Percentiles rank a stretch among this genome's conserved stretches.
phyloP scores from a whole-genome alignment of 2,113 vertebrate genomes.

The Podilymbus podiceps region DNA sequence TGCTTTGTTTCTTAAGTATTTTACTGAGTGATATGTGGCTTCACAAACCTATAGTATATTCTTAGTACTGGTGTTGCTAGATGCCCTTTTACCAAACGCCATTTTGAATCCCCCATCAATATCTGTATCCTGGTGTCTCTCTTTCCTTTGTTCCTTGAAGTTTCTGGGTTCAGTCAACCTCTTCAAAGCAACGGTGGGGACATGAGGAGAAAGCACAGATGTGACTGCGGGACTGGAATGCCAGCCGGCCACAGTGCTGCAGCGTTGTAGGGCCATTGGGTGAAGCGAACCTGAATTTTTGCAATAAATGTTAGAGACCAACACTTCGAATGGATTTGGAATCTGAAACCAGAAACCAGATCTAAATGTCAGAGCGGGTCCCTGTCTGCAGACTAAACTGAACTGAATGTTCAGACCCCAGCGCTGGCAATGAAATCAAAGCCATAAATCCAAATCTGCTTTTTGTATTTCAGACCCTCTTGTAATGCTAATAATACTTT shows the following conservation, averaged over 20 bases:
- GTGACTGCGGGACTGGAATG: neutral
- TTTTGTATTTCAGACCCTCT: constrained; percentile 12
- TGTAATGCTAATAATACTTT: constrained; percentile 25
- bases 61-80: neutral
- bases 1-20: neutral
- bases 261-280: neutral
- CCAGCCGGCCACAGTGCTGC: neutral
- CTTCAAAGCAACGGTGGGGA: neutral
- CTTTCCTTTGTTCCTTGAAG: neutral
- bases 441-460: constrained; percentile 20
- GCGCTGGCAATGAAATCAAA: constrained; percentile 17
- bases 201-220: neutral
- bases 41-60: neutral
- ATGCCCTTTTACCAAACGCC: neutral
- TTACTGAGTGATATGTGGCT: neutral
- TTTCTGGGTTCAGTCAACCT: neutral
- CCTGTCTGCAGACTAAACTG: constrained; percentile 22
- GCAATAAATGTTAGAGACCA: constrained; percentile 15
- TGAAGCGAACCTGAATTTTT: neutral
- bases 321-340: constrained; percentile 11
- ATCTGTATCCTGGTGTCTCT: neutral
- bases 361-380: constrained; percentile 3
- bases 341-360: constrained; percentile 24
- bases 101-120: neutral
- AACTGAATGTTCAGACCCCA: constrained; percentile 12